Percentiles rank a stretch among this genome's conserved stretches.
These are phyloP conservation scores for Chironomus tepperi DNA, from an alignment of 1,140 invertebrate species.

Conservation along the genomic window DNA sequence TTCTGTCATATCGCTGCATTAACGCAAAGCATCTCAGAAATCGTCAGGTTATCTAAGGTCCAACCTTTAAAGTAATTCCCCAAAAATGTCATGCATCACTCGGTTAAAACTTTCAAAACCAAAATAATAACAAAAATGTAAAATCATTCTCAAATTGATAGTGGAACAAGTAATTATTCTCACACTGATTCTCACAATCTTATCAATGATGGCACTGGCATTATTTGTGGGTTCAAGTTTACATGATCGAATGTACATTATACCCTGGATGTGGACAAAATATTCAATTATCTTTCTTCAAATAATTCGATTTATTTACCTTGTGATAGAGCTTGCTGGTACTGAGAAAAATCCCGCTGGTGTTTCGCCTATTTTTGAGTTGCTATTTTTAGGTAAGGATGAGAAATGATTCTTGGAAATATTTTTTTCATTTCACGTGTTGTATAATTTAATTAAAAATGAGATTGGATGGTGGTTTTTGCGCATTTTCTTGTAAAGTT, in stretches of 20 bases:
- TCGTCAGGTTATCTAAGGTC: too few species aligned
- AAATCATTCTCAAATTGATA: neutral
- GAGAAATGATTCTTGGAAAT: too few species aligned
- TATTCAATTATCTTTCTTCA: neutral
- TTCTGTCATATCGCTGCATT: too few species aligned
- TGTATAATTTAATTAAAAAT: neutral
- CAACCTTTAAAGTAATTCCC: too few species aligned
- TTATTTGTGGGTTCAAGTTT: neutral
- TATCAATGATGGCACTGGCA: neutral
- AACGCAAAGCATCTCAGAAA: too few species aligned
- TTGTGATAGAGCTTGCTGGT: neutral
- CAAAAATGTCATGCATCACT: too few species aligned
- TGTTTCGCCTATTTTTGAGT: constrained; percentile 1
- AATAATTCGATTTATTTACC: neutral
- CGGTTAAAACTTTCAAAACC: too few species aligned
- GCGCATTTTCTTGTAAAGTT: too few species aligned
- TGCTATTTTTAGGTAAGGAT: constrained; percentile 4
- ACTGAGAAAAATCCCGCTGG: neutral
- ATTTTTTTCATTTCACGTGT: neutral
- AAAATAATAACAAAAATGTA: too few species aligned
- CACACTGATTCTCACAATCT: neutral
- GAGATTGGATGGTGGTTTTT: too few species aligned
- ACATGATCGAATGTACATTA: neutral
- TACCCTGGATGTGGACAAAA: constrained; percentile 7
- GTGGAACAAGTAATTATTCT: neutral